Base-by-base conservation (phyloP, 2,797 vertebrate species). In the Mus minutoides region DNA sequence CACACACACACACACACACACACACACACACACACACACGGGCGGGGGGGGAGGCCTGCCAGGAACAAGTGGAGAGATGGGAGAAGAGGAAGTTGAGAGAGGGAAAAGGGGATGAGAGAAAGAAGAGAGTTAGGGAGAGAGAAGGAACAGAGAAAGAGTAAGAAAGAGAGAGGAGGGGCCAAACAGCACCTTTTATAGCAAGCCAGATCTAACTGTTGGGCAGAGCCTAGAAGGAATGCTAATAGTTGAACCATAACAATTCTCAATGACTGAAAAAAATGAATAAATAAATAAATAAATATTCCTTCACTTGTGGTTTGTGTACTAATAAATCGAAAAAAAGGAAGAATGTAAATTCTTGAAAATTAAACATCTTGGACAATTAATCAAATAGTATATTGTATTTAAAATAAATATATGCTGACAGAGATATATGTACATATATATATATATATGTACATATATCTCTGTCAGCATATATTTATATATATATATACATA, bases 371-470 rank as follows among this genome's bases (percentile, higher is more conserved):
- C 12, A 84, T 24, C 13, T 77, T 83, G 49, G 29, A 80, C 9
- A 34, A 75, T 54, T 21, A 92, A 88, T 22, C 22, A 96, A 94
- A 60, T 75, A 94, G 71, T 77, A 34, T n/a, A 89, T 88, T 26
- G 49, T 71, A 21, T 58, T 87, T 90, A 87, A 89, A 78, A 37
- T 37, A 92, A 77, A 43, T 37, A 84, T 0, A 14, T 43, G 12
- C 26, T 62, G 62, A 60, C 12, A 80, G 16, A 52, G 3, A 82
- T 14, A 26, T 58, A 82, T 43, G 10, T 4, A 56, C 14, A 54
- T 29, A 87, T 24, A 29, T 64, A 64, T n/a, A n/a, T 73, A 10
- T 62, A 26, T 7, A n/a, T 58, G 13, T 71, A 67, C 10, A 24
- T 26, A 26, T 60, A 62, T 62, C n/a, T n/a, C n/a, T n/a, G n/a